Conservation (phyloP, 2,113 vertebrate species). For the Rhegmatorhina hoffmannsi region DNA sequence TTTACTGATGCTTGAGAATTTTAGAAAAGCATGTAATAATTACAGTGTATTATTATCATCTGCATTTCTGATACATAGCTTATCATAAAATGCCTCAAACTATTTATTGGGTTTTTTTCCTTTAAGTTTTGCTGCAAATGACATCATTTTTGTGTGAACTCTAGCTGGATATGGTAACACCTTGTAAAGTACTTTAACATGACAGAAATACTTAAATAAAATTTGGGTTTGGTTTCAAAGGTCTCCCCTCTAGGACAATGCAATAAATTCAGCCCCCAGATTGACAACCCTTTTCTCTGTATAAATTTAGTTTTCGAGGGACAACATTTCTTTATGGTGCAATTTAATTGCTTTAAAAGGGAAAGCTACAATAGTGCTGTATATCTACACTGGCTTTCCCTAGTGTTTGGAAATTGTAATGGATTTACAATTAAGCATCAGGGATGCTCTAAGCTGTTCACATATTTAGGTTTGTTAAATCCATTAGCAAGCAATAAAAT, state of each 20-base stretch:
- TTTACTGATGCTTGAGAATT: background rate
- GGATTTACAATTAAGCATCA: constrained; percentile 48
- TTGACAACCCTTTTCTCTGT: background rate
- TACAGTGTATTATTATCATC: background rate
- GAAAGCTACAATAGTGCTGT: background rate
- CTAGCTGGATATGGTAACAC: background rate
- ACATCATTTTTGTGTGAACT: background rate
- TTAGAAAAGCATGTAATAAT: background rate
- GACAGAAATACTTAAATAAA: background rate
- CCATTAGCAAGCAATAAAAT: constrained; percentile 39
- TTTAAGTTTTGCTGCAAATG: background rate
- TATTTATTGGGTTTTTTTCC: background rate
- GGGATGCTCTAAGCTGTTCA: constrained; percentile 10
- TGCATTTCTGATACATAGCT: background rate
- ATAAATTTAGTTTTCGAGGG: constrained; percentile 3
- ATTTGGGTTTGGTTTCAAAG: constrained; percentile 6
- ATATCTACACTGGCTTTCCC: background rate
- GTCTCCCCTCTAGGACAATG: constrained; percentile 1
- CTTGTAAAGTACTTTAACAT: constrained; percentile 37
- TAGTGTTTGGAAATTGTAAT: constrained; percentile 1
- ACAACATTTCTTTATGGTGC: background rate
- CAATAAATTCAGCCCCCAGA: background rate
- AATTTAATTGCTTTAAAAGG: constrained; percentile 44
- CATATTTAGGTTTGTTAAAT: constrained; percentile 42
- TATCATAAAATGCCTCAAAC: background rate